phyloP scores from a whole-genome alignment of 1,140 invertebrate species.

The Ylistrum balloti region DNA sequence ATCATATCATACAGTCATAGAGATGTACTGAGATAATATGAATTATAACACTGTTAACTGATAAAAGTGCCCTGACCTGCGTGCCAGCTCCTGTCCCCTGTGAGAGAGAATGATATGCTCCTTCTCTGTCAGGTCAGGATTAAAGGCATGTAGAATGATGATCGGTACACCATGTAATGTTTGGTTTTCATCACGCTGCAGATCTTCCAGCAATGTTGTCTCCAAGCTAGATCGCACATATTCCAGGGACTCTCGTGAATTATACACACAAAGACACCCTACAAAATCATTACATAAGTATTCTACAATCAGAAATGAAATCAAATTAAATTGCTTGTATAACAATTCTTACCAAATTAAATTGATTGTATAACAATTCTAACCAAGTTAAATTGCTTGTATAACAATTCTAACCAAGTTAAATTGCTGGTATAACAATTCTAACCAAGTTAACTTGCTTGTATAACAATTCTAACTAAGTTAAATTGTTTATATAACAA shows the following conservation, averaged over 20 bases:
- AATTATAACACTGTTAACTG: neutral
- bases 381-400: too few relatives aligned
- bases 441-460: too few relatives aligned
- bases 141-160: constrained; percentile 94
- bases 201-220: constrained; percentile 94
- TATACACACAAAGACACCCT: constrained; percentile 89
- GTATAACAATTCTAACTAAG: too few relatives aligned
- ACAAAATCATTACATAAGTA: constrained; percentile 59
- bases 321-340: too few relatives aligned
- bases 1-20: too few relatives aligned
- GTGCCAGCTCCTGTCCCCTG: constrained; percentile 94
- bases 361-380: too few relatives aligned
- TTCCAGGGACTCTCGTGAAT: constrained; percentile 94
- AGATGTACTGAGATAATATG: too few relatives aligned
- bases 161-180: constrained; percentile 94
- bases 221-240: constrained; percentile 95
- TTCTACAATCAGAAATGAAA: too few relatives aligned
- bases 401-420: too few relatives aligned
- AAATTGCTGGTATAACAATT: too few relatives aligned
- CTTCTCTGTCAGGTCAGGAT: constrained; percentile 91
- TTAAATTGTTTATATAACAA: too few relatives aligned
- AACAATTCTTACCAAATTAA: too few relatives aligned
- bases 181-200: constrained; percentile 93
- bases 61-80: constrained; percentile 88
- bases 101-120: constrained; percentile 91